phyloP scores from a whole-genome alignment of 1,140 invertebrate species.

The Vollenhovia emeryi region DNA sequence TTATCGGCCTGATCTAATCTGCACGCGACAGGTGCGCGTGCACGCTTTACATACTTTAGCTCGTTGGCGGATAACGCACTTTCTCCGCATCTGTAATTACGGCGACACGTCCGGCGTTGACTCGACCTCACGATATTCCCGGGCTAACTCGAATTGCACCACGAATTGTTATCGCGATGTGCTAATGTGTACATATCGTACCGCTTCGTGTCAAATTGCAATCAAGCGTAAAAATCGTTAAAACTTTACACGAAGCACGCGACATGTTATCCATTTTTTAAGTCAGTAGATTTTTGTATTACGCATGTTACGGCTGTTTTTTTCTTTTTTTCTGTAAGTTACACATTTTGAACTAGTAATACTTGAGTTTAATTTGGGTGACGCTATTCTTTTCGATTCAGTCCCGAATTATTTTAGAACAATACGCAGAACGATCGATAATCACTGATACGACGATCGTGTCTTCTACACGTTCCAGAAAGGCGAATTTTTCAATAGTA shows the following conservation, averaged over 20 bases:
- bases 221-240: background rate
- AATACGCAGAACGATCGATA: background rate
- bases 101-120: background rate
- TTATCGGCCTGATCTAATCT: constrained; percentile 57
- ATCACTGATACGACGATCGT: background rate
- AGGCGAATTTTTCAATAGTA: background rate
- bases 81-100: constrained; percentile 52
- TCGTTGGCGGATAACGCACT: constrained; percentile 55
- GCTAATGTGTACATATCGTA: background rate
- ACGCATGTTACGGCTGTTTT: background rate
- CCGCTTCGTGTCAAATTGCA: background rate
- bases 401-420: background rate
- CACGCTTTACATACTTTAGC: constrained; percentile 35
- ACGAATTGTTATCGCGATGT: constrained; percentile 8
- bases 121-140: background rate
- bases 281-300: background rate
- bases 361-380: background rate
- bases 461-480: background rate
- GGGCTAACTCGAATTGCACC: constrained; percentile 7
- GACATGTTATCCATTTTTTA: background rate
- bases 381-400: background rate
- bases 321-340: no score
- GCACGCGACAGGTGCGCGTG: constrained; percentile 19
- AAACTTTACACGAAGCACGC: background rate
- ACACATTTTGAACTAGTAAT: background rate